Evolutionary conservation across 2,888 invertebrate genomes (phyloP).

Genomic region (Ophion slaviceki): DNA sequence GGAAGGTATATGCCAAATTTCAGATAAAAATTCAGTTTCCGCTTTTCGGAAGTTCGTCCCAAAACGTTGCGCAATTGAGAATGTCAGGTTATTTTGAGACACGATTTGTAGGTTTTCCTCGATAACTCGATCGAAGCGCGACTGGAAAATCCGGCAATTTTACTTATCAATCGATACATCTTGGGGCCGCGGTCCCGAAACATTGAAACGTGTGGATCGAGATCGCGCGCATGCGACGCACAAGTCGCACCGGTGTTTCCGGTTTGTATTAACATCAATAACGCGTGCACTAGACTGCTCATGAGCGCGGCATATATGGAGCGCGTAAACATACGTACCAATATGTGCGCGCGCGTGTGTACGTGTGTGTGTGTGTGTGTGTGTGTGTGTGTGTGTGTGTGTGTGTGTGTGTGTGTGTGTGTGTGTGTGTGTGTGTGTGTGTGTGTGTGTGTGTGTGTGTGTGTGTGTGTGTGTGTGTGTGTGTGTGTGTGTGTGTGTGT

Average conservation of each 20-base stretch:
- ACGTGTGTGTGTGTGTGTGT: too few relatives aligned
- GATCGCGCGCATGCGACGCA: constrained; percentile 2
- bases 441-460: neutral
- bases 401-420: neutral
- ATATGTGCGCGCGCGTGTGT: neutral
- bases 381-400: neutral
- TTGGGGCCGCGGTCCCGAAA: constrained; percentile 13
- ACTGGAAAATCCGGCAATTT: constrained; percentile 16
- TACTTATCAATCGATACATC: constrained; percentile 17
- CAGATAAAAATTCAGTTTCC: too few relatives aligned
- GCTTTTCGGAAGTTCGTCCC: too few relatives aligned
- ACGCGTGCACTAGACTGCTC: constrained; percentile 15
- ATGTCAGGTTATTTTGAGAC: too few relatives aligned
- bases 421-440: neutral
- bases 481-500: neutral
- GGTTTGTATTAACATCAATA: constrained; percentile 53
- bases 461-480: neutral
- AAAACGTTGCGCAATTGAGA: too few relatives aligned
- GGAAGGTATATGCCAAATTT: too few relatives aligned
- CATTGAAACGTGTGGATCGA: constrained; percentile 38
- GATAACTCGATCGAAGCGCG: neutral
- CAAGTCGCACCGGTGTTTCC: constrained; percentile 59
- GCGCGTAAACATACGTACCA: constrained; percentile 18
- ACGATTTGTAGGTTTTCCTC: neutral
- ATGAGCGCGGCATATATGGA: constrained; percentile 39